A percentile compares a stretch with the other conserved stretches of the same genome.
Evolutionary conservation across 2,113 vertebrate species (phyloP).

Genomic region (Alligator mississippiensis): DNA sequence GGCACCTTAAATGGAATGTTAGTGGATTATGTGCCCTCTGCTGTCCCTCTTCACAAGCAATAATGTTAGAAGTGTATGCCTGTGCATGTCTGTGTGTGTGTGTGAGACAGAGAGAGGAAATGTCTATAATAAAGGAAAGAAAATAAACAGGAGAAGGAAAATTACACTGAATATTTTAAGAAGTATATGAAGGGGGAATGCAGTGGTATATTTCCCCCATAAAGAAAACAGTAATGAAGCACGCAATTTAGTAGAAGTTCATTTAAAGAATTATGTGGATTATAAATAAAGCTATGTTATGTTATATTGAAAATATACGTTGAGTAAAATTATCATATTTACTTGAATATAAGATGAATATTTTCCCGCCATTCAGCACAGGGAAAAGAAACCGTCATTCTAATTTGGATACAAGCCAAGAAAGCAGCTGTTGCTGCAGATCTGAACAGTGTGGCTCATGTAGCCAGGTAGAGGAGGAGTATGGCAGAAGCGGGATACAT

Average conservation of each 20-base stretch:
- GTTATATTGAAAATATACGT: background rate
- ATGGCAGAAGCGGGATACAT: too few species aligned
- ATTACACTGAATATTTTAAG: background rate
- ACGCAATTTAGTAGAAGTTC: background rate
- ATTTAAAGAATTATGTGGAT: background rate
- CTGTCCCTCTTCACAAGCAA: background rate
- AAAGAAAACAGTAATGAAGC: background rate
- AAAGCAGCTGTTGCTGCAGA: too few species aligned
- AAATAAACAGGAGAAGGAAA: background rate
- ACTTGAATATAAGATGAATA: too few species aligned
- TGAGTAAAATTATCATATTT: background rate
- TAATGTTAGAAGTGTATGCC: background rate
- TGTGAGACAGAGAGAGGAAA: background rate
- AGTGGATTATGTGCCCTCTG: background rate
- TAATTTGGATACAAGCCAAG: too few species aligned
- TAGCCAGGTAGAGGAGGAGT: too few species aligned
- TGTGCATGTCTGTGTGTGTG: too few species aligned
- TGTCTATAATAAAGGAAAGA: background rate
- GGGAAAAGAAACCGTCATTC: too few species aligned
- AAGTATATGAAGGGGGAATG: too few species aligned
- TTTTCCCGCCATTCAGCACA: too few species aligned
- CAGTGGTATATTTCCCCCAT: background rate
- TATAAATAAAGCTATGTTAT: background rate
- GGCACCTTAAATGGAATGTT: too few species aligned
- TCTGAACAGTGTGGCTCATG: too few species aligned